A percentile compares a stretch with the other conserved stretches of the same genome.
These are phyloP conservation scores for Coccyzus lansbergi DNA, from an alignment of 2,797 vertebrate genomes.

Conservation along the genomic window DNA sequence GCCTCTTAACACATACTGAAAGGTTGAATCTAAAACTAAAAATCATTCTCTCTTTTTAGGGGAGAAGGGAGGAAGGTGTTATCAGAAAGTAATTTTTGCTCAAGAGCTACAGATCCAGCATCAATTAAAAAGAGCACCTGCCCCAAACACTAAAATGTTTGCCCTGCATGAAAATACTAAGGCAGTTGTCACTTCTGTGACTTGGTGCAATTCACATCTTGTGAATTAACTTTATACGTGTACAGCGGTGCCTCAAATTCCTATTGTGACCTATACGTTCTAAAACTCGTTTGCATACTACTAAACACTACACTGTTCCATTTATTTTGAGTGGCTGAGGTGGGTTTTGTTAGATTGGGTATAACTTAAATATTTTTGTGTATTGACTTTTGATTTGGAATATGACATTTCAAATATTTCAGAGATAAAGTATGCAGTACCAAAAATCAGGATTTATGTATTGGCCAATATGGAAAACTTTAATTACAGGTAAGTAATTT, in stretches of 20 bases:
- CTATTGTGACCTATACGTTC: not conserved
- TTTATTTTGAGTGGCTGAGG: constrained; percentile 13
- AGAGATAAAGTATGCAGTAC: constrained; percentile 79
- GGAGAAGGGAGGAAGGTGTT: not conserved
- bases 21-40: not conserved
- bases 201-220: not conserved
- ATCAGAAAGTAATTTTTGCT: not conserved
- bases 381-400: constrained; percentile 54
- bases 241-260: constrained; percentile 2
- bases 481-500: constrained; percentile 74
- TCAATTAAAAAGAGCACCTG: not conserved
- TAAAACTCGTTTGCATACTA: not conserved
- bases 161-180: not conserved
- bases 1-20: not conserved
- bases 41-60: not conserved
- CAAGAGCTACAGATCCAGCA: not conserved
- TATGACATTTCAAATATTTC: constrained; percentile 77
- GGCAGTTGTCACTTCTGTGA: not conserved
- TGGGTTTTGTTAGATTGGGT: constrained; percentile 35
- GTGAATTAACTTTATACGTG: not conserved
- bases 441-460: constrained; percentile 74
- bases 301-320: not conserved
- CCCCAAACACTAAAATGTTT: not conserved
- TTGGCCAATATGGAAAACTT: constrained; percentile 66
- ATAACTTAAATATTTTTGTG: not conserved